Percentiles rank a stretch among this genome's conserved stretches.
Evolutionary conservation across 2,797 vertebrate species (phyloP).

Genomic region (Eupleurogrammus muticus): DNA sequence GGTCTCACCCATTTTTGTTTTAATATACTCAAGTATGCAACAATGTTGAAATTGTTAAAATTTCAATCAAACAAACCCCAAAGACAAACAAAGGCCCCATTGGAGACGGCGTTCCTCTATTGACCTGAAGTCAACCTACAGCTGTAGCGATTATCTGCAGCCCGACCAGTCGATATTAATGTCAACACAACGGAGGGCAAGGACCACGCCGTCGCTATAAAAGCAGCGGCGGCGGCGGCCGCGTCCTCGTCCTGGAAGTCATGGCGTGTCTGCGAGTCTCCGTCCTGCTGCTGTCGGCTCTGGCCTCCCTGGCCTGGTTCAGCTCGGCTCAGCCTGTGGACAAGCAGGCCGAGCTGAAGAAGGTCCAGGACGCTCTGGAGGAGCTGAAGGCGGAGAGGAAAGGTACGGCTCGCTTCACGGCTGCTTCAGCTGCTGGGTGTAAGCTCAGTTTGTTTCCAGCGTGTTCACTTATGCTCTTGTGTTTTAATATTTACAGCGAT

Average conservation of each 20-base stretch:
- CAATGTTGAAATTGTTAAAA: no score
- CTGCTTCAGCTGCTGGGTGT: background rate
- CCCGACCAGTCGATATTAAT: background rate
- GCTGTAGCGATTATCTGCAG: background rate
- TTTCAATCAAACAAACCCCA: no score
- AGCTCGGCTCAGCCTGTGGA: slow-evolving; percentile 4
- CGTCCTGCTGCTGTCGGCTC: slow-evolving; percentile 22
- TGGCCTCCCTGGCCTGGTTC: slow-evolving; percentile 21
- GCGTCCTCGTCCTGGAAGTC: background rate
- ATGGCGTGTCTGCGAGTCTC: slow-evolving; percentile 22
- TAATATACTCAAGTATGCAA: no score
- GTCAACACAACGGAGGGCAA: background rate
- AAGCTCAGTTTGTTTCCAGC: background rate
- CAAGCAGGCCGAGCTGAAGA: slow-evolving; percentile 14
- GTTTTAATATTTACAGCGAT: slow-evolving; percentile 26
- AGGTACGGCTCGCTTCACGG: slow-evolving; percentile 22
- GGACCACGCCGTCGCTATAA: background rate
- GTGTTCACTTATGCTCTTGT: background rate
- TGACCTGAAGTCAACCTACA: no score
- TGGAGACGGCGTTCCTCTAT: no score
- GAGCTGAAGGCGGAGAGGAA: slow-evolving; percentile 48
- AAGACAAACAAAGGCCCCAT: no score
- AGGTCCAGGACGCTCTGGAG: slow-evolving; percentile 31
- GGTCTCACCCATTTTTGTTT: no score
- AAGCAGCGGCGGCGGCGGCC: background rate